Evolutionary conservation across 2,888 invertebrate genomes (phyloP).

Genomic region (Andrena hattorfiana): DNA sequence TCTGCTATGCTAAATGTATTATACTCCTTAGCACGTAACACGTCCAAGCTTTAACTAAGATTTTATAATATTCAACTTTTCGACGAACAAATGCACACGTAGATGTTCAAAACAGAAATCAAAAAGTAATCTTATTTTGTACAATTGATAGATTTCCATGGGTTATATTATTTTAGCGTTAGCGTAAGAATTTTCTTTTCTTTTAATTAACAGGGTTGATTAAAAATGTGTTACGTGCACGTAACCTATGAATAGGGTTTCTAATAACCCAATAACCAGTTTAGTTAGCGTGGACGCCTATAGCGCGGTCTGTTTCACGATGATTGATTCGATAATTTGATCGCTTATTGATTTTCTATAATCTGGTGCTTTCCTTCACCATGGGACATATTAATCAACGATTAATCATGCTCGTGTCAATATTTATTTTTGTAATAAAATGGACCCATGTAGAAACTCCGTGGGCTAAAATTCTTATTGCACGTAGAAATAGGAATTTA

Average conservation of each 20-base stretch:
- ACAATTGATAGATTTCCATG: neutral
- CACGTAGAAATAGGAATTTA: neutral
- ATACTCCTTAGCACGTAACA: too few species aligned
- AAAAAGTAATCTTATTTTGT: too few species aligned
- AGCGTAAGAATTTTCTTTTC: too few species aligned
- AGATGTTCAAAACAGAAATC: too few species aligned
- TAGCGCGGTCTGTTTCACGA: constrained; percentile 28
- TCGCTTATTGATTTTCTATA: constrained; percentile 55
- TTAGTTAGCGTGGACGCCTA: constrained; percentile 11
- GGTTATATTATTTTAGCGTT: too few species aligned
- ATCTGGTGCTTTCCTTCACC: constrained; percentile 22
- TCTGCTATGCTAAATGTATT: too few species aligned
- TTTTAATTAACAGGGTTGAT: too few species aligned
- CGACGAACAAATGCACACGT: too few species aligned
- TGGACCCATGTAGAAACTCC: constrained; percentile 2
- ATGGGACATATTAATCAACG: constrained; percentile 53
- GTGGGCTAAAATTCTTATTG: neutral
- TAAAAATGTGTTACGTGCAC: neutral
- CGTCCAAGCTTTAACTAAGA: too few species aligned
- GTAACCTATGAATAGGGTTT: constrained; percentile 5
- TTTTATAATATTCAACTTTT: too few species aligned
- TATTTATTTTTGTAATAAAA: constrained; percentile 44
- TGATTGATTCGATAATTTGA: constrained; percentile 60
- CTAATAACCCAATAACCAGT: constrained; percentile 30
- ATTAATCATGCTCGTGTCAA: constrained; percentile 52